phyloP scores from a whole-genome alignment of 2,888 invertebrate genomes.

The Lithophane ornitopus region DNA sequence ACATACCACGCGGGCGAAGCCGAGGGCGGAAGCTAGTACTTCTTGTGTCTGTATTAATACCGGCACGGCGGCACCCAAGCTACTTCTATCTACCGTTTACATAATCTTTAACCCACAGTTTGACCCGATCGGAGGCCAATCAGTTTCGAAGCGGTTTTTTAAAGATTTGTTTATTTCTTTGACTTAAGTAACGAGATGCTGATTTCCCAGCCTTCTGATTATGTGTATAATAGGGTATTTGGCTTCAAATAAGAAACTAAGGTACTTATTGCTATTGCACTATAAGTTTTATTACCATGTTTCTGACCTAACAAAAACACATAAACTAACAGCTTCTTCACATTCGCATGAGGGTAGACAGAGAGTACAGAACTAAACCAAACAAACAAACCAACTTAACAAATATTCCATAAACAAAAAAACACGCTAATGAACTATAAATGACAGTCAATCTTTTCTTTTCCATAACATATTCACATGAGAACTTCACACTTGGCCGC shows the following conservation, averaged over 20 bases:
- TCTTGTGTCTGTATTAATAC: neutral
- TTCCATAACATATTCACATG: neutral
- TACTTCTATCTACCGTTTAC: neutral
- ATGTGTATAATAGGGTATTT: neutral
- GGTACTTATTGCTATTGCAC: neutral
- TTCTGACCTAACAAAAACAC: too few species aligned
- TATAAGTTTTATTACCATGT: neutral
- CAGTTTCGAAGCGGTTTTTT: neutral
- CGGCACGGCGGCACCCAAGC: neutral
- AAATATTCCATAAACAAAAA: constrained; percentile 6
- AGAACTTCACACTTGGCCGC: constrained; percentile 6
- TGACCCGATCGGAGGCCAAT: neutral
- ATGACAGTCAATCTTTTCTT: neutral
- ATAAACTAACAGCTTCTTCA: too few species aligned
- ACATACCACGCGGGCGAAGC: too few species aligned
- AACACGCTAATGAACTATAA: neutral
- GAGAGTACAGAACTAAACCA: too few species aligned
- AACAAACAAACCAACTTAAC: too few species aligned
- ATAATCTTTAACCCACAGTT: neutral
- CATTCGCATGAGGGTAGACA: too few species aligned
- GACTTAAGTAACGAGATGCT: neutral
- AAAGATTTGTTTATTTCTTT: neutral
- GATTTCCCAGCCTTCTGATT: neutral
- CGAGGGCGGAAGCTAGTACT: too few species aligned
- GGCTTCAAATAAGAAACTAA: neutral